Base-by-base conservation (phyloP, 2,797 vertebrate species). In the Xiphorhynchus erythropygius region DNA sequence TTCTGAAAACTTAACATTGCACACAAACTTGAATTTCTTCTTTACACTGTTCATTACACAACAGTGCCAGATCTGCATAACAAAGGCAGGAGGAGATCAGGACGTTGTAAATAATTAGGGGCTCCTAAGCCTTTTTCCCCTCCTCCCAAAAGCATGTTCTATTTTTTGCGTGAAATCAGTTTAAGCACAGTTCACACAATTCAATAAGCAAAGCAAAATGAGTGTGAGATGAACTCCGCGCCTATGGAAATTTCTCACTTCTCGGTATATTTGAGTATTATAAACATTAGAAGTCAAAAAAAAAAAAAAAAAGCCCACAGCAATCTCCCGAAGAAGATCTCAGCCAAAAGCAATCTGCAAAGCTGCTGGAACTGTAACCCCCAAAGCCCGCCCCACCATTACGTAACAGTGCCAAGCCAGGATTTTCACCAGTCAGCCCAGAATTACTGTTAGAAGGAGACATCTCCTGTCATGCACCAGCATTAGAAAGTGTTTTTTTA, bases 391-490 rank as follows among this genome's bases (percentile, higher is more conserved):
- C 62, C 65, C 84, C 25, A 10, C 23, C 0, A 1, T 94, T 95
- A 94, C 2, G 1, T 69, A 95, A 96, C 4, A 0, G 70, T 56
- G 55, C 62, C 55, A 27, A 87, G 59, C 30, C 74, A 91, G 46
- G 80, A 67, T 81, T 83, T 90, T 64, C 80, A 91, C 21, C 70
- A 91, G 47, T 41, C 56, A 89, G 80, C 47, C 55, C 78, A 41
- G 56, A 85, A 55, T 7, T 46, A 22, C 35, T 87, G 87, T 57
- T 55, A 79, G 55, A 13, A 94, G 56, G 75, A 94, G 79, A 85
- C 42, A 84, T 63, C 85, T 91, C 65, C 59, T 63, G 49, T 50
- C 65, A 60, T 7, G 32, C 52, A 84, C 22, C 27, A 68, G 53
- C 11, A 93, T 87, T 2, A 3, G 0, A 79, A 30, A 52, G 11